Evolutionary conservation across 1,140 invertebrate species (phyloP), one percentile per base, ranked within the genome.

Genomic region (Hyles euphorbiae): DNA sequence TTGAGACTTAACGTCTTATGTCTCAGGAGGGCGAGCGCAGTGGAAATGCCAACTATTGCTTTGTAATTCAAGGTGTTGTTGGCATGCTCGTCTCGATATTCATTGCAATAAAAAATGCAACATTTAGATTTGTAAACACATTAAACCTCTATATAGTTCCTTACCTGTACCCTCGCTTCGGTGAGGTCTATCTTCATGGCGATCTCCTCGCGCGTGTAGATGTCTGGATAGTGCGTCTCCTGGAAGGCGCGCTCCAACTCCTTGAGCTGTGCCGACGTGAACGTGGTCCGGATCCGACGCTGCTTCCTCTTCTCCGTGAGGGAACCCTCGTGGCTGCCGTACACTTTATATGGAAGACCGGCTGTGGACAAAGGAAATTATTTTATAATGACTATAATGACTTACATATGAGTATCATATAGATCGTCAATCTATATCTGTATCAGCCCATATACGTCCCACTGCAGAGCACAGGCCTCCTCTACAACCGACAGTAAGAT

Each of bases 161-260:
- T 34, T 52, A 99, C 98, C 94, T 99, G 98, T 34, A 99, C 98
- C 88, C 98, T 92, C 12, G 98, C 98, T 90, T 99, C 98, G 5
- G 98, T 99, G 57, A 99, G 92, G 89, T 99, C 97, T 69, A 99
- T 98, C 90, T 98, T 98, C 93, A 98, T 96, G 34, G 98, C 98
- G 65, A 99, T 98, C 88, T 99, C 98, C 87, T 99, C 98, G 65
- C 98, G 91, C n/a, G 97, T 99, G 88, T 99, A 99, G 74, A 99
- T 99, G 88, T 99, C 98, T 9, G 98, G 98, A 90, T 99, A 99
- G 87, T 99, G 98, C 5, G 98, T 99, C 84, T 99, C 97, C 86
- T 97, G 94, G 88, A 99, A 99, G 61, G 98, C 97, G 78, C 96
- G 92, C 90, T 99, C 98, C 63, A 99, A 89, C 88, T 99, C 98